Evolutionary conservation across 2,797 vertebrate species (phyloP).

Genomic region (Chrysocyon brachyurus): DNA sequence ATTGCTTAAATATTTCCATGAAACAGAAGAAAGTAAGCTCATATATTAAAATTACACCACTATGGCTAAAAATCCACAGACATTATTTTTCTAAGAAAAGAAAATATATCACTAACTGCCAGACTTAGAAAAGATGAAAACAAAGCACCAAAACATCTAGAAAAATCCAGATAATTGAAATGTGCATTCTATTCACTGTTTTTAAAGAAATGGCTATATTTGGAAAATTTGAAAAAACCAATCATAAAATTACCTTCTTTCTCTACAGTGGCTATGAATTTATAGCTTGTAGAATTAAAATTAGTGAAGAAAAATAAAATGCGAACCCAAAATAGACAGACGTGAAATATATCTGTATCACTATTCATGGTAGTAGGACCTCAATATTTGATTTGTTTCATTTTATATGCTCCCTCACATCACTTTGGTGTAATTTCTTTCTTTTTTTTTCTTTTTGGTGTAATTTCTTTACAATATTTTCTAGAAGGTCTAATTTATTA

Average conservation of each 20-base stretch:
- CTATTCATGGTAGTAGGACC: too few relatives aligned
- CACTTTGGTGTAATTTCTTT: background rate
- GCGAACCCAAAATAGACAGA: background rate
- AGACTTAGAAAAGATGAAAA: slow-evolving; percentile 7
- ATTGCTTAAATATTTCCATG: background rate
- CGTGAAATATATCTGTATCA: background rate
- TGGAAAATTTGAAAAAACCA: background rate
- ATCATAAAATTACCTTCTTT: background rate
- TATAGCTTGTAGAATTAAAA: background rate
- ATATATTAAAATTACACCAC: background rate
- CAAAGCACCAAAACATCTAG: background rate
- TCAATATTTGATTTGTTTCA: background rate
- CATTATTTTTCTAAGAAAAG: background rate
- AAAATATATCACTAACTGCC: background rate
- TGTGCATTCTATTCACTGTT: background rate
- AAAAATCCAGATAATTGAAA: slow-evolving; percentile 20
- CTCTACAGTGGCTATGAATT: background rate
- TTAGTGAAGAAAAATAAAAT: background rate
- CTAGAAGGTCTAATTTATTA: background rate
- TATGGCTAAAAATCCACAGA: background rate
- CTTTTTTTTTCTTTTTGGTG: background rate
- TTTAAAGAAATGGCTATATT: slow-evolving; percentile 4
- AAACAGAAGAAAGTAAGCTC: background rate
- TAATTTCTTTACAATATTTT: background rate
- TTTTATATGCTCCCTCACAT: too few relatives aligned